phyloP scores from a whole-genome alignment of 2,113 vertebrate species.

The Silurus glanis region DNA sequence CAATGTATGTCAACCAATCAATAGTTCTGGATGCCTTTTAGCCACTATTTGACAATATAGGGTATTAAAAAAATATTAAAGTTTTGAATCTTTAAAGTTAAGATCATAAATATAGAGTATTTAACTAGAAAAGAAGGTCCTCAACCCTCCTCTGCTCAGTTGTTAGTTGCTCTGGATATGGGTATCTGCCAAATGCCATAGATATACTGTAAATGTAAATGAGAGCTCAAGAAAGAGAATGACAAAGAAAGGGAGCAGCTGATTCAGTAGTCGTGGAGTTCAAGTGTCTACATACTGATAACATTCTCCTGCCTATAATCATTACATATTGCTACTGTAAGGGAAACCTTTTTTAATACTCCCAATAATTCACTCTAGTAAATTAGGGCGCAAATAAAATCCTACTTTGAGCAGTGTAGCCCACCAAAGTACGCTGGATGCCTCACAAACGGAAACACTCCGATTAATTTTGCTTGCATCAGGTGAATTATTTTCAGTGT shows the following conservation, averaged over 20 bases:
- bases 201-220: too few species aligned
- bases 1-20: neutral
- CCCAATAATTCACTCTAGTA: neutral
- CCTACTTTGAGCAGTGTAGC: neutral
- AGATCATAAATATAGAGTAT: neutral
- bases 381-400: neutral
- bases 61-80: neutral
- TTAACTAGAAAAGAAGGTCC: neutral
- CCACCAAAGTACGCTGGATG: neutral
- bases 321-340: neutral
- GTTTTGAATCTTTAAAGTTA: neutral
- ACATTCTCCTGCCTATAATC: neutral
- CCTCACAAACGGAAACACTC: neutral
- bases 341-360: neutral
- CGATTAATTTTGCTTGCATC: neutral
- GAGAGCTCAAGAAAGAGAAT: neutral
- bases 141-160: too few species aligned
- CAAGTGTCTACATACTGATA: neutral
- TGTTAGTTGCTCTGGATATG: too few species aligned
- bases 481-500: neutral
- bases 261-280: neutral
- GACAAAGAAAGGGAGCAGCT: slow-evolving; percentile 17
- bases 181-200: too few species aligned
- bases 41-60: neutral
- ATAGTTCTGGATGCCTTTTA: neutral